Conservation (phyloP, 2,113 vertebrate species). For the Enhydra lutris region DNA sequence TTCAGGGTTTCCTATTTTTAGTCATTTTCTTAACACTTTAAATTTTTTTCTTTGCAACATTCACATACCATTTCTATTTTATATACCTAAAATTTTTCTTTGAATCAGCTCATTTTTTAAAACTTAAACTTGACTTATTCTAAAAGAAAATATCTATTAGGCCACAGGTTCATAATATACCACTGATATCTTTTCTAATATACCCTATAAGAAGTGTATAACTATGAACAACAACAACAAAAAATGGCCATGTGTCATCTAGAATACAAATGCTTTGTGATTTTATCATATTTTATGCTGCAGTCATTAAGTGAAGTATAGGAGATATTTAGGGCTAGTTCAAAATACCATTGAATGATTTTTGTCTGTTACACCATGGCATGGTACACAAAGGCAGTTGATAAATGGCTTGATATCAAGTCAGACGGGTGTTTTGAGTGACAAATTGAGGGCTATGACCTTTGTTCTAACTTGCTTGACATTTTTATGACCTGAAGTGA, state of each 20-base stretch:
- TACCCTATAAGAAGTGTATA: not conserved
- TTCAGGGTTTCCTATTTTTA: not conserved
- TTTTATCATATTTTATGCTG: not conserved
- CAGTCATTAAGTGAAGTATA: not conserved
- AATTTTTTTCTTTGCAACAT: not conserved
- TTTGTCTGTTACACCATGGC: not conserved
- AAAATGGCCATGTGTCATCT: not conserved
- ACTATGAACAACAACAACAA: not conserved
- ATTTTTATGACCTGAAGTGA: conserved; percentile 39
- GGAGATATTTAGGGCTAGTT: not conserved
- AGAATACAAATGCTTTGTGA: not conserved
- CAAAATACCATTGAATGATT: not conserved
- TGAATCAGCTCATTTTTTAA: not conserved
- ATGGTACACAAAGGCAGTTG: not conserved
- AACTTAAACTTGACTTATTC: not conserved
- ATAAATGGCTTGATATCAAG: not conserved
- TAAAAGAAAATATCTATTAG: conserved; percentile 9
- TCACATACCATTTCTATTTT: not conserved
- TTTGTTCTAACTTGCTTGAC: not conserved
- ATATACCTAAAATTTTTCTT: not conserved
- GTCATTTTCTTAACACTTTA: not conserved
- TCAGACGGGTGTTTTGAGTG: not conserved
- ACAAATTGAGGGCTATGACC: not conserved
- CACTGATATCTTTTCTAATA: not conserved
- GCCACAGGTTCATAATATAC: not conserved